These are phyloP conservation scores for Tyrannus savana DNA, from an alignment of 2,113 vertebrate species.

Conservation along the genomic window DNA sequence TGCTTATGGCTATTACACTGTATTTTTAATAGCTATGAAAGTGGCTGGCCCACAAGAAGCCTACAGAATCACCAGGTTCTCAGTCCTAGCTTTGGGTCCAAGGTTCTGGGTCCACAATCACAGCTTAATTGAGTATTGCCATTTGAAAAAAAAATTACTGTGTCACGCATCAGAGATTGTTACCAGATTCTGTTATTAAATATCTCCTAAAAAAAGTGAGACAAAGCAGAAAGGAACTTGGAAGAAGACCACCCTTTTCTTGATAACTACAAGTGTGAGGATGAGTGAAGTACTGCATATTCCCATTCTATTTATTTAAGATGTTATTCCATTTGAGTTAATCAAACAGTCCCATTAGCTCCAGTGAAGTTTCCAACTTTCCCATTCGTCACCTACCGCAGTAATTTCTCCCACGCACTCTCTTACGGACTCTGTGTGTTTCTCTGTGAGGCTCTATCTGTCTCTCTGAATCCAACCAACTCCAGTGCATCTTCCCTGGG, in stretches of 20 bases:
- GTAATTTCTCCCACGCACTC: background rate
- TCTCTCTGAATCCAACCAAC: background rate
- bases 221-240: background rate
- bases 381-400: background rate
- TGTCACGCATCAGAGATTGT: background rate
- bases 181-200: background rate
- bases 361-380: background rate
- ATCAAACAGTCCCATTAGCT: background rate
- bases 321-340: background rate
- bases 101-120: background rate
- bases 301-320: background rate
- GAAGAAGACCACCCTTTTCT: background rate
- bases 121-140: background rate
- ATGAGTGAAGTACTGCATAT: background rate
- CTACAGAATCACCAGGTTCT: background rate
- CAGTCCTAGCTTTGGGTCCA: background rate
- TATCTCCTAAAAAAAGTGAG: background rate
- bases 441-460: background rate
- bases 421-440: accelerated
- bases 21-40: background rate
- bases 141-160: background rate
- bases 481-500: background rate
- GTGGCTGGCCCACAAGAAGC: background rate
- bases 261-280: background rate
- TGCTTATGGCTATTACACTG: accelerated